phyloP scores from a whole-genome alignment of 1,140 invertebrate genomes.

The Artemia franciscana region DNA sequence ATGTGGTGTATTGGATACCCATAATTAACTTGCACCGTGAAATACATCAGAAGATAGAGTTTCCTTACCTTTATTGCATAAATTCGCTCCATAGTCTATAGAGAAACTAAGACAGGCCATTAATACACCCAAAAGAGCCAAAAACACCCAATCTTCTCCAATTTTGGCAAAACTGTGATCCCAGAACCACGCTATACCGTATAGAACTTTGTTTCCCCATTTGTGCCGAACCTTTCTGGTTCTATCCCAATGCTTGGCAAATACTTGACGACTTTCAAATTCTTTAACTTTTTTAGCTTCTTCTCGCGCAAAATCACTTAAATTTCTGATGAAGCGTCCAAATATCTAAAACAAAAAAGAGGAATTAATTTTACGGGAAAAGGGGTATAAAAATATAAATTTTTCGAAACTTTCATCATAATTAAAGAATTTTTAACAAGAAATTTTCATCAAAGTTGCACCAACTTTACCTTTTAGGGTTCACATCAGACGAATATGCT shows the following conservation, averaged over 20 bases:
- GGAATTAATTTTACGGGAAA: no score
- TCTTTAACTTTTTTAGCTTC: slow-evolving; percentile 54
- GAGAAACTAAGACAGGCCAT: slow-evolving; percentile 86
- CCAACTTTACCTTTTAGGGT: no score
- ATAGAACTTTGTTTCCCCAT: slow-evolving; percentile 25
- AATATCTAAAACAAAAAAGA: slow-evolving; percentile 56
- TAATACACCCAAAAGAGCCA: slow-evolving; percentile 75
- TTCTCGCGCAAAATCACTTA: slow-evolving; percentile 75
- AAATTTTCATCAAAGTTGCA: no score
- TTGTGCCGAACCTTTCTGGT: slow-evolving; percentile 34
- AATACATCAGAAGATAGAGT: no score
- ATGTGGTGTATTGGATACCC: no score
- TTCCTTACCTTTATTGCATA: slow-evolving; percentile 75
- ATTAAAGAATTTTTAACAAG: no score
- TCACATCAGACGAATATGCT: no score
- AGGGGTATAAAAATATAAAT: no score
- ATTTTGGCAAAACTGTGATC: slow-evolving; percentile 62
- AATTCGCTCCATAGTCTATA: slow-evolving; percentile 87
- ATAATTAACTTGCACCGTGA: no score
- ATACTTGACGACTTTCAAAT: slow-evolving; percentile 29
- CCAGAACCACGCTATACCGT: slow-evolving; percentile 31
- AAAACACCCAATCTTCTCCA: slow-evolving; percentile 91
- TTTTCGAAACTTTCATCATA: no score
- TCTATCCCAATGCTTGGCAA: slow-evolving; percentile 19
- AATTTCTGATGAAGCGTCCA: slow-evolving; percentile 81